A percentile compares a stretch with the other conserved stretches of the same genome.
These are phyloP conservation scores for Mycteria americana DNA, from an alignment of 2,797 vertebrate species.

Conservation along the genomic window DNA sequence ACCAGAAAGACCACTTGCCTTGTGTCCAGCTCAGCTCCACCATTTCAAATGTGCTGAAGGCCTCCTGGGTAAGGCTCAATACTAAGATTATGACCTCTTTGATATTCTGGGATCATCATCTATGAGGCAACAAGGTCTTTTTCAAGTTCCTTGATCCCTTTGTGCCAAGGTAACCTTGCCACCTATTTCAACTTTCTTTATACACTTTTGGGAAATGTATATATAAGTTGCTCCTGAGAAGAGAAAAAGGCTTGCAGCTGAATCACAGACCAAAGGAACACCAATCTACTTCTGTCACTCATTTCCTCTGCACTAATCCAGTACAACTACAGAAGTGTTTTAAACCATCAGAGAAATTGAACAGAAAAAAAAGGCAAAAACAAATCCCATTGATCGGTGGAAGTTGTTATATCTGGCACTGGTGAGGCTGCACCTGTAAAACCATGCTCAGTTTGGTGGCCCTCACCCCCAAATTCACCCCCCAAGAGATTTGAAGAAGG, in stretches of 20 bases:
- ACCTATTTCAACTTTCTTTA: background rate
- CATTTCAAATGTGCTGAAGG: background rate
- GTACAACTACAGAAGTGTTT: background rate
- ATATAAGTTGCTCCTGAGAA: background rate
- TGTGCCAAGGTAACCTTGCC: background rate
- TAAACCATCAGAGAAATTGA: background rate
- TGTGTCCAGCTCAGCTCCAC: background rate
- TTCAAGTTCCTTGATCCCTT: background rate
- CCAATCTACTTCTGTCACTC: background rate
- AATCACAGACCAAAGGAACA: background rate
- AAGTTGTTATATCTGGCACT: background rate
- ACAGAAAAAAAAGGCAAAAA: background rate
- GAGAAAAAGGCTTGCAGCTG: background rate
- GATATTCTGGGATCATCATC: background rate
- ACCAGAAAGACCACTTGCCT: background rate
- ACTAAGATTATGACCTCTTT: background rate
- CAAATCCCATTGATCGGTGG: background rate
- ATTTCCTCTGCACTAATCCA: background rate
- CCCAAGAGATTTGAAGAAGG: background rate
- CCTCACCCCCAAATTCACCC: background rate
- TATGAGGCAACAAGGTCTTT: background rate
- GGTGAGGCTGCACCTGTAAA: background rate
- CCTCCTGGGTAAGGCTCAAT: background rate
- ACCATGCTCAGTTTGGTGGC: background rate
- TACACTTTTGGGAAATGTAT: background rate